A percentile compares a stretch with the other conserved stretches of the same genome.
Conservation (phyloP, 2,113 vertebrate genomes). For the Terrapene triunguis region DNA sequence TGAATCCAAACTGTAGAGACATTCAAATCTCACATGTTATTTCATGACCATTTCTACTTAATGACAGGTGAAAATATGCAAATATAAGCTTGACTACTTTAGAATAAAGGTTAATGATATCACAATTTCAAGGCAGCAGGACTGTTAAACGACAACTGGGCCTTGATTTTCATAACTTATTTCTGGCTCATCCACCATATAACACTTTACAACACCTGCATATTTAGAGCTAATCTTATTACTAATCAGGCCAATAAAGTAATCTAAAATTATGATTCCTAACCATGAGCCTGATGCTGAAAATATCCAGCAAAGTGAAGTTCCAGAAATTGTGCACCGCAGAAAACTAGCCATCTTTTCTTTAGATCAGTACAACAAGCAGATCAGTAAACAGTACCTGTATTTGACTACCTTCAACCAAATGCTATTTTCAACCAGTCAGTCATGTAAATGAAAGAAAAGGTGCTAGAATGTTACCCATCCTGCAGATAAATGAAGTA, state of each 20-base stretch:
- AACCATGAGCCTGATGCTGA: background rate
- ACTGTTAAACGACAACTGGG: background rate
- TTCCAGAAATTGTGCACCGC: background rate
- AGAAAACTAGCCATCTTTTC: background rate
- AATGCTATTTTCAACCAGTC: background rate
- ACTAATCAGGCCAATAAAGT: background rate
- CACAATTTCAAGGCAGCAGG: background rate
- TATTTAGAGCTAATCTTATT: background rate
- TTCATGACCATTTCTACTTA: background rate
- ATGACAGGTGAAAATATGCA: background rate
- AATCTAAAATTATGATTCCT: background rate
- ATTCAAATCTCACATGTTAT: background rate
- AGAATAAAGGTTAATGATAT: background rate
- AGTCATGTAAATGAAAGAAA: background rate
- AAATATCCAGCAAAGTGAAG: background rate
- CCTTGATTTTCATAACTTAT: background rate
- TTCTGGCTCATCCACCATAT: background rate
- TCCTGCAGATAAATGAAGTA: background rate
- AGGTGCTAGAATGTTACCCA: background rate
- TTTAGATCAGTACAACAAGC: background rate
- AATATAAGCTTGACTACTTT: background rate
- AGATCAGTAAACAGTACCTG: background rate
- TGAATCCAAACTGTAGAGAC: background rate
- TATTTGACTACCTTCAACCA: background rate
- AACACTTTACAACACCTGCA: background rate